Base-by-base conservation (phyloP, 2,797 vertebrate genomes). In the Amblyraja radiata region DNA sequence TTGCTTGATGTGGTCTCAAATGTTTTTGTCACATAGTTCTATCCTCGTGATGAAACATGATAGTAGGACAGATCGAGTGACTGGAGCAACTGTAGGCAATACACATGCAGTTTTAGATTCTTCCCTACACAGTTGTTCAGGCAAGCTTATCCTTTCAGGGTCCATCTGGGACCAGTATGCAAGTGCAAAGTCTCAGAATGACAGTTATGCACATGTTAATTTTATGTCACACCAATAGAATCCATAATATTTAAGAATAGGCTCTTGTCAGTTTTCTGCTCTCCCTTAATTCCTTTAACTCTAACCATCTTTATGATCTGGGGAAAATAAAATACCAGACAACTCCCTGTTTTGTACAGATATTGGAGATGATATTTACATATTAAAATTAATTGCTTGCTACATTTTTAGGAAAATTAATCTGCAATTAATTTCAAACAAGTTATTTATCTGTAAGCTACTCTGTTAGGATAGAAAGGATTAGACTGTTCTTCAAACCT, bases 21-120 rank as follows among this genome's bases (percentile, higher is more conserved):
- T 95, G 95, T 95, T 95, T 10, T 78, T 95, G 94, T 95, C 94
- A 94, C 95, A 95, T 95, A 96, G 73, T 93, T 92, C 80, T 94
- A 94, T 93, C 94, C 94, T 95, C 93, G 0, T 93, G 94, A 92
- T 94, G 95, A 95, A 96, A 95, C 93, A 94, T 90, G 93, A 94
- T 94, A 95, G 94, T 93, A 86, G 73, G 94, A 94, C 93, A 94
- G 95, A 94, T 95, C 90, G 92, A 94, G 94, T 93, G 80, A 61
- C 71, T 93, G 93, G 93, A 32, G 46, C 79, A 94, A 95, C 94
- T 90, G 94, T 94, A 94, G 94, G 93, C 94, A 94, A 94, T 93
- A 90, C 81, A 94, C 74, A 93, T 93, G 94, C 80, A 93, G 93
- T 94, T 23, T 93, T 21, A 16, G 94, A 61, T 93, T 90, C 80